phyloP scores from a whole-genome alignment of 2,888 invertebrate species.

The Erebia ligea region DNA sequence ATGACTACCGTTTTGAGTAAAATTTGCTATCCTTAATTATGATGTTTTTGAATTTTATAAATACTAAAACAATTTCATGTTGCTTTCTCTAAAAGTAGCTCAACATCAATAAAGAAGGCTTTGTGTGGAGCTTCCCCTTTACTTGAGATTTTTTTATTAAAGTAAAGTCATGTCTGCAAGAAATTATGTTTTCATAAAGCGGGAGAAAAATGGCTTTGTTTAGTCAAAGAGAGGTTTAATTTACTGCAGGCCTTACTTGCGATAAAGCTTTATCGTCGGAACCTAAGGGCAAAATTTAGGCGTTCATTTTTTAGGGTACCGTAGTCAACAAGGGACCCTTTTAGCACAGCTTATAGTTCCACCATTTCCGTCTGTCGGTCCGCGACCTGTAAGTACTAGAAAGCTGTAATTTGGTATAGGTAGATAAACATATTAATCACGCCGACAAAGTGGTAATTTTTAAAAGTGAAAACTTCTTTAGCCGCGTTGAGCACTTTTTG shows the following conservation, averaged over 20 bases:
- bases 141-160: constrained; percentile 49
- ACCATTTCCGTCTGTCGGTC: no score
- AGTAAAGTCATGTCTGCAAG: constrained; percentile 53
- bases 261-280: constrained; percentile 30
- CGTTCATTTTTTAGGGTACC: not conserved
- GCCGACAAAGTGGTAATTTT: no score
- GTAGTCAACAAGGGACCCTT: not conserved
- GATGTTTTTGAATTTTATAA: not conserved
- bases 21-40: not conserved
- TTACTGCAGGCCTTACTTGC: constrained; percentile 41
- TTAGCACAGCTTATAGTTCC: no score
- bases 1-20: no score
- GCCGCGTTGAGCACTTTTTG: no score
- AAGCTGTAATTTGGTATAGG: no score
- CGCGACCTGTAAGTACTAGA: no score
- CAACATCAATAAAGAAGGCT: not conserved
- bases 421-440: no score
- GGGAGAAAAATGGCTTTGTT: constrained; percentile 52
- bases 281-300: constrained; percentile 10
- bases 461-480: no score
- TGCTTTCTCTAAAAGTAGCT: not conserved
- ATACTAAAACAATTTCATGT: not conserved
- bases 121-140: constrained; percentile 16
- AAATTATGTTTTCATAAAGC: constrained; percentile 55
- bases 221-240: constrained; percentile 51